These are phyloP conservation scores for Megalops cyprinoides DNA, from an alignment of 2,797 vertebrate genomes.

Conservation along the genomic window DNA sequence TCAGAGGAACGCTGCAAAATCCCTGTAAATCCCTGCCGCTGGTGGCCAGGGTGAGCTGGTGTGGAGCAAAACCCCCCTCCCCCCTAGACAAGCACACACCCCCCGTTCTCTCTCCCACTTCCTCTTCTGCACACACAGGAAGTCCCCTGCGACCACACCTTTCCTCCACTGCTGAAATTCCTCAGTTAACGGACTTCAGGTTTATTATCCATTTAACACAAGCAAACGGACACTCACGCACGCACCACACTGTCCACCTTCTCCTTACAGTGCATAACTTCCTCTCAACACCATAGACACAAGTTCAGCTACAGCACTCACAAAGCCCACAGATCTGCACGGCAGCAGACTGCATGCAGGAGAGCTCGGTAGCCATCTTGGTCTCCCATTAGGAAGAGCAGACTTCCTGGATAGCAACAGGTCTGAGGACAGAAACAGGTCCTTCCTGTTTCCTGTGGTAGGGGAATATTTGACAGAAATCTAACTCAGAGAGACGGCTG, in stretches of 20 bases:
- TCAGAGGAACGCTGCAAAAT: too few relatives aligned
- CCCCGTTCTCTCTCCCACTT: conserved; percentile 27
- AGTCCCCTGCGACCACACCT: conserved; percentile 55
- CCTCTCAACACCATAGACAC: neutral
- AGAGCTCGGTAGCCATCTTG: neutral
- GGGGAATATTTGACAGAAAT: neutral
- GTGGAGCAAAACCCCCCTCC: neutral
- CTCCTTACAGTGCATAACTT: neutral
- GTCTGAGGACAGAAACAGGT: conserved; percentile 4
- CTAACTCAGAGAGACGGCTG: neutral
- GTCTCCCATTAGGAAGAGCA: conserved; percentile 2
- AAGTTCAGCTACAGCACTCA: neutral
- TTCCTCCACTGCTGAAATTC: conserved; percentile 53
- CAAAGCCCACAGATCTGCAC: neutral
- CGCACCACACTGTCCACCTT: neutral
- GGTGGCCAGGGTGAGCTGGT: conserved; percentile 19
- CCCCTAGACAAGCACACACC: neutral
- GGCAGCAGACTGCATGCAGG: neutral
- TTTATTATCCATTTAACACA: neutral
- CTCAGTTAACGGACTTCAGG: conserved; percentile 39
- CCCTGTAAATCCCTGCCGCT: neutral
- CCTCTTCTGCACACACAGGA: conserved; percentile 49
- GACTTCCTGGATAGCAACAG: conserved; percentile 15
- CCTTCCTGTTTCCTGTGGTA: conserved; percentile 18
- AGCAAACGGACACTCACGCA: neutral